Evolutionary conservation across 2,888 invertebrate genomes (phyloP), one percentile per base, ranked within the genome.

Genomic region (Nemotelus nigrinus): DNA sequence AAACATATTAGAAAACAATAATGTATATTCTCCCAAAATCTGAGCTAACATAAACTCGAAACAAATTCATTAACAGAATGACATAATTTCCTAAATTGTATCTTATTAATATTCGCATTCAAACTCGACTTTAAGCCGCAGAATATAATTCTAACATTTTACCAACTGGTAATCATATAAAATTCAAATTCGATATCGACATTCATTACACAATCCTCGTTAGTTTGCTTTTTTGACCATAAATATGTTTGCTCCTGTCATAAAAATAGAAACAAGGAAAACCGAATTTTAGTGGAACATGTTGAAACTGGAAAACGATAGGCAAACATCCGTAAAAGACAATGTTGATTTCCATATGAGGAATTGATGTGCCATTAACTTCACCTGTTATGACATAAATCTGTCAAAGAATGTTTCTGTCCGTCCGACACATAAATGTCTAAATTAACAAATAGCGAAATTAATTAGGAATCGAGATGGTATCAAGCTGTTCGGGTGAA

Each of bases 351-450:
- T 65, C 76, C 64, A 76, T 76, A 76, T 50, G 68, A 53, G 45
- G 64, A 75, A 75, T 70, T 60, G 74, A 60, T 58, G 76, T 77
- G 68, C 57, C 76, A 77, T 77, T 77, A 77, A 77, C 55, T 77
- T 77, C 76, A 77, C 76, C 76, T 77, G 76, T 77, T 77, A 65
- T 68, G 68, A 77, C 76, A 77, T 77, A 77, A 77, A 77, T 77
- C 76, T 77, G 76, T 77, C 76, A 77, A 47, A 48, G 76, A 68
- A 77, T 77, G 68, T 77, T 77, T 77, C 68, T 58, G 65, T 58
- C 76, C 65, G 47, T 67, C 76, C 76, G 48, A 77, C 67, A 77
- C 76, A 77, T 77, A 77, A 77, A 77, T 77, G 76, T 77, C 76
- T 77, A 77, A 77, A 77, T 77, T 77, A 77, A 77, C 76, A 68